Conservation (phyloP, 1,140 invertebrate genomes). For the Bombus sibiricus region DNA sequence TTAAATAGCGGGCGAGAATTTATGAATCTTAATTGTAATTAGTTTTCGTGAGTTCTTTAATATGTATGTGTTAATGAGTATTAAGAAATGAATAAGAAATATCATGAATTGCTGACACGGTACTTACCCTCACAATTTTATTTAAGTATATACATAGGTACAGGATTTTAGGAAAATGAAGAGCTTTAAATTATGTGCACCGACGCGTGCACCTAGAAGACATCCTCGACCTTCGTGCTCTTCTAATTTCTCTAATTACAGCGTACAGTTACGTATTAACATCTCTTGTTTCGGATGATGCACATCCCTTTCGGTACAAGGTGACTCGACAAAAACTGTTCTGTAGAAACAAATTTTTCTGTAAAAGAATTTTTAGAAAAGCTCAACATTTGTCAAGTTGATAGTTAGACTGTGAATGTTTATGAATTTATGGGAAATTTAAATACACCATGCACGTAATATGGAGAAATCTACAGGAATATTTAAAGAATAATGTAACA, state of each 20-base stretch:
- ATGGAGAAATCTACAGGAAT: too few species aligned
- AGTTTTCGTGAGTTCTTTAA: constrained; percentile 16
- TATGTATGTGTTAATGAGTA: constrained; percentile 14
- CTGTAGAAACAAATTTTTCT: too few species aligned
- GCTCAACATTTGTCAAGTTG: too few species aligned
- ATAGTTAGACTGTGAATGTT: not conserved
- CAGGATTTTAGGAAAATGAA: constrained; percentile 35
- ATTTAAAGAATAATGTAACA: too few species aligned
- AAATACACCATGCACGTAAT: not conserved
- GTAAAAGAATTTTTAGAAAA: not conserved
- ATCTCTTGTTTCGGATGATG: constrained; percentile 14
- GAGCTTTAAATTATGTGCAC: constrained; percentile 30
- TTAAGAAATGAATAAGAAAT: constrained; percentile 31
- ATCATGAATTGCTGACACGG: constrained; percentile 24
- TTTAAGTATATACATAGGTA: not conserved
- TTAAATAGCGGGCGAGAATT: too few species aligned
- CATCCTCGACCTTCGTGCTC: constrained; percentile 24
- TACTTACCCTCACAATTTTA: constrained; percentile 43
- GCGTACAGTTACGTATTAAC: constrained; percentile 3
- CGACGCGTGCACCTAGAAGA: constrained; percentile 1
- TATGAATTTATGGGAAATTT: not conserved
- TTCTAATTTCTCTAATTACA: constrained; percentile 52
- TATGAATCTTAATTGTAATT: not conserved
- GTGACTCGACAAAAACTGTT: not conserved
- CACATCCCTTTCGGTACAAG: not conserved